A percentile compares a stretch with the other conserved stretches of the same genome.
Conservation (phyloP, 2,888 invertebrate genomes). For the Leucophenga maculata region DNA sequence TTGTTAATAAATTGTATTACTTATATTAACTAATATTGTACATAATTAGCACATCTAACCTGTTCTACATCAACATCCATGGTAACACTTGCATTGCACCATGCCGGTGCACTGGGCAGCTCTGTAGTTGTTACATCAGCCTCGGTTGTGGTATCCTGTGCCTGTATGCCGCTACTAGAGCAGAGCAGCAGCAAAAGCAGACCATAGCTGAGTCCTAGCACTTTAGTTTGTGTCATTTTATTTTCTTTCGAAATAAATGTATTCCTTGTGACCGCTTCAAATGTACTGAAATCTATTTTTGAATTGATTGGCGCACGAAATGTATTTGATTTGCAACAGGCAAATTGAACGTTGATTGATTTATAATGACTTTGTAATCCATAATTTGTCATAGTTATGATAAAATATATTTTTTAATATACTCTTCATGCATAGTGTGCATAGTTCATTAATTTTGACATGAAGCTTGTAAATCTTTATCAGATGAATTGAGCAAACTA, state of each 20-base stretch:
- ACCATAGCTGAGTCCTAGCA: too few species aligned
- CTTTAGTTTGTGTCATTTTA: constrained; percentile 42
- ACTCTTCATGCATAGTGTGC: too few species aligned
- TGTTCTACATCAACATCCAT: background rate
- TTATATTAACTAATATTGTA: background rate
- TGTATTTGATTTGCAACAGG: background rate
- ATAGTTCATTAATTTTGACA: too few species aligned
- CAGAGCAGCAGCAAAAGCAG: background rate
- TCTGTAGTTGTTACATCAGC: too few species aligned
- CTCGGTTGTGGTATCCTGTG: background rate
- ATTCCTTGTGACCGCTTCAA: constrained; percentile 34
- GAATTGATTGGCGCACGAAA: background rate
- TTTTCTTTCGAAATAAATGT: constrained; percentile 24
- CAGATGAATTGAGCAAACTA: too few species aligned
- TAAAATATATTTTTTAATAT: too few species aligned
- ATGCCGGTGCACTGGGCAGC: too few species aligned
- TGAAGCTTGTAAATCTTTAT: too few species aligned
- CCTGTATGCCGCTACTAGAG: background rate
- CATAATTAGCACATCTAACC: background rate
- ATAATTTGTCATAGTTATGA: background rate
- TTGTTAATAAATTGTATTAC: background rate
- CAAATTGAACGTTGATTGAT: background rate
- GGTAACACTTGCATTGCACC: background rate
- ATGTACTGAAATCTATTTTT: constrained; percentile 26
- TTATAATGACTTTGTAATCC: constrained; percentile 11